These are phyloP conservation scores for Philopotamus ludificatus DNA, from an alignment of 1,140 invertebrate species.

Conservation along the genomic window DNA sequence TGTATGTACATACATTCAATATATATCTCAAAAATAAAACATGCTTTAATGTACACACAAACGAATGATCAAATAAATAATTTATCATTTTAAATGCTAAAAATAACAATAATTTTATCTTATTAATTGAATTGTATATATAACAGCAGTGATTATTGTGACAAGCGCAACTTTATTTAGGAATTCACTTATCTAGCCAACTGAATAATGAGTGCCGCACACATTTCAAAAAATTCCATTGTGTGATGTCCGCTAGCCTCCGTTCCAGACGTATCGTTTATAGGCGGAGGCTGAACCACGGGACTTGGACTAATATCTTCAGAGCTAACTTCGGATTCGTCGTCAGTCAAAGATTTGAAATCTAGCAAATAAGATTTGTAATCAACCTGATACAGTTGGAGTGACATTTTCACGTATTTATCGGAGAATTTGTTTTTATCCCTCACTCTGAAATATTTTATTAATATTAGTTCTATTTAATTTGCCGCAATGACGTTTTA, in stretches of 20 bases:
- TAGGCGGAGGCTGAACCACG: slow-evolving; percentile 23
- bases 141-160: no score
- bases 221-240: slow-evolving; percentile 99
- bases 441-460: slow-evolving; percentile 76
- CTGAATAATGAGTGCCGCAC: slow-evolving; percentile 95
- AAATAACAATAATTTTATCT: no score
- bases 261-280: slow-evolving; percentile 27
- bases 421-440: slow-evolving; percentile 80
- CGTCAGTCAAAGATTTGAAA: slow-evolving; percentile 91
- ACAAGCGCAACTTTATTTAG: no score
- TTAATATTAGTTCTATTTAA: no score
- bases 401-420: slow-evolving; percentile 92
- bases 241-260: slow-evolving; percentile 78
- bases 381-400: slow-evolving; percentile 98
- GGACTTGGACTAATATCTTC: slow-evolving; percentile 58
- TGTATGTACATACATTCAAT: no score
- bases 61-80: no score
- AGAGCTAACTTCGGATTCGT: slow-evolving; percentile 66
- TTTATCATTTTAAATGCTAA: no score
- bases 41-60: no score
- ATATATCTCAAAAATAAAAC: no score
- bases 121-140: no score
- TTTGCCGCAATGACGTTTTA: background rate
- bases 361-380: slow-evolving; percentile 96
- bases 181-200: slow-evolving; percentile 76